Base-by-base conservation (phyloP, 2,888 invertebrate genomes). In the Hirtodrosophila histrioides region DNA sequence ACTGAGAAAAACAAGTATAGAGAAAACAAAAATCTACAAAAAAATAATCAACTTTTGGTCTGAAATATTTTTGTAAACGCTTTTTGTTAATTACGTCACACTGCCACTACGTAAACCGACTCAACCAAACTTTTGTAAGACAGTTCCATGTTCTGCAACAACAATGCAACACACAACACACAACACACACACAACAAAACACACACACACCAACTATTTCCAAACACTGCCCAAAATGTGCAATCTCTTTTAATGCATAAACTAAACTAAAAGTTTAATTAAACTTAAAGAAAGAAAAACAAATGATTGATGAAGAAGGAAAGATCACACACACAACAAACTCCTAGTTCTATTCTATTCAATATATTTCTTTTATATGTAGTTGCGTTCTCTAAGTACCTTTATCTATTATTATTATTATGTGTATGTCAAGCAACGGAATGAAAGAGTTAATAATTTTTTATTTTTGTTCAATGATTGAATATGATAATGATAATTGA, bases 311-410 rank as follows among this genome's bases (percentile, higher is more conserved):
- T 17, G 17, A 39, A 35, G 4, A 45, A 23, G n/a, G 27, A 41
- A 40, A 40, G n/a, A n/a, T n/a, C n/a, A 53, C 37, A 44, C 53
- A 69, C 58, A 53, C 58, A 58, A 44, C 51, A 72, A 80, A 85
- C 85, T 85, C 85, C 85, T 85, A 85, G 74, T 69, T 71, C 62
- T 66, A 75, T 66, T 60, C 61, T 71, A 67, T 58, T 45, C 61
- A 46, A 62, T 73, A 67, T 27, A 17, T 66, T 70, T 81, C 71
- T 82, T 76, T 74, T 72, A 61, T 58, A 62, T 73, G 51, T 82
- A 85, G 77, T 85, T 82, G 82, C 80, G 82, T 82, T 86, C 82
- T 83, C 86, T 86, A 86, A 83, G 82, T 83, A 83, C 86, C 82
- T 83, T 82, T 86, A 83, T 80, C 73, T 74, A 33, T 54, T 35